Evolutionary conservation across 2,113 vertebrate species (phyloP), one percentile per base, ranked within the genome.

Genomic region (Lipophrys pholis): DNA sequence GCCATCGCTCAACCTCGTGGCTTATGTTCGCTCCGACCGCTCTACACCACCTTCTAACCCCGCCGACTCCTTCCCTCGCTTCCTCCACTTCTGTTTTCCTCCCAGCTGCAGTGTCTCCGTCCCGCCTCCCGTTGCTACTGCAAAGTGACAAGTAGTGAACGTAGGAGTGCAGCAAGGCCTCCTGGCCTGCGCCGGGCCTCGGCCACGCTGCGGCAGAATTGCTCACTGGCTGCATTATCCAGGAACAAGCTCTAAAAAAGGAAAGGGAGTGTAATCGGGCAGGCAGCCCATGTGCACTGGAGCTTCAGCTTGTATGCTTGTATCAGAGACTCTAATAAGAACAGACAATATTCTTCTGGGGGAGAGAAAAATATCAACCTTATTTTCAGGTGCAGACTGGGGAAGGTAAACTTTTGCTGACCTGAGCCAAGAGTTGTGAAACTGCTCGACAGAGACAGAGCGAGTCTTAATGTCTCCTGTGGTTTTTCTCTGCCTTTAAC

Each of bases 191-290:
- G 80, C 57, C 79, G 75, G 75, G 57, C 79, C 65, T 82, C 72
- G 64, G 71, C 80, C 46, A 67, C 73, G 48, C 49, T 48, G 64
- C 41, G 15, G 57, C 46, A 54, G 76, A 75, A 83, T 89, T 88
- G 84, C 79, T 91, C 86, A 89, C 83, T 90, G 84, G 81, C 87
- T 78, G 80, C 69, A 59, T 90, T 88, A 84, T 86, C 76, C 83
- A 36, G 59, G 8, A 78, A 84, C 73, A 65, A 72, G 76, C 81
- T 83, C 81, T 80, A 71, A 86, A 87, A 89, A 84, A 73, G 57
- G 64, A 86, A 77, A 41, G 76, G 38, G 43, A 65, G 82, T 69
- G 82, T 82, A 85, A 82, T 90, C 82, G 58, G 81, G 76, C 73
- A 35, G 76, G 73, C 76, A 75, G 76, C 16, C 59, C 54, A 59